Evolutionary conservation across 1,140 invertebrate species (phyloP).

Genomic region (Zophobas atratus): DNA sequence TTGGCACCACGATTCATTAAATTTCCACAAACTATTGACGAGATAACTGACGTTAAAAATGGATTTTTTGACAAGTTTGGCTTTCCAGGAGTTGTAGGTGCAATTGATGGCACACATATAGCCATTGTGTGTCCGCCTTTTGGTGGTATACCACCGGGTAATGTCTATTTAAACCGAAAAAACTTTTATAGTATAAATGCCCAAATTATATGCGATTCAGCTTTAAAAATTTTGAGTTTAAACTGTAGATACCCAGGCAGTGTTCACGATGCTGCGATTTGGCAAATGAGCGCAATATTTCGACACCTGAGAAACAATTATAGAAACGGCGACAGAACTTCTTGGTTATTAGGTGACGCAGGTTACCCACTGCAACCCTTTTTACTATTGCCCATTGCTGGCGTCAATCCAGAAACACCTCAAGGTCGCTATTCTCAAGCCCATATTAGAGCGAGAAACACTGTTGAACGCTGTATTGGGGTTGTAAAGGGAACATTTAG

Average conservation of each 20-base stretch:
- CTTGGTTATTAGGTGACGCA: conserved; percentile 53
- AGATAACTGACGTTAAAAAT: neutral
- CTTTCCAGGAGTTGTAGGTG: conserved; percentile 30
- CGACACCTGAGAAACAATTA: neutral
- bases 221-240: conserved; percentile 51
- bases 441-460: conserved; percentile 33
- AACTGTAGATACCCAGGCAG: conserved; percentile 28
- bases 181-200: conserved; percentile 58
- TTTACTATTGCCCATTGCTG: conserved; percentile 46
- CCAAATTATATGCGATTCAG: conserved; percentile 46
- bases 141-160: neutral
- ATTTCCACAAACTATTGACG: neutral
- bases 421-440: conserved; percentile 40
- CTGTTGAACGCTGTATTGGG: conserved; percentile 50
- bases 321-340: conserved; percentile 6
- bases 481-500: conserved; percentile 52
- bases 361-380: conserved; percentile 52
- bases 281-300: conserved; percentile 10
- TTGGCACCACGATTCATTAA: conserved; percentile 12
- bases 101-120: conserved; percentile 7
- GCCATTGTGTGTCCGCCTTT: neutral
- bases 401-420: conserved; percentile 15
- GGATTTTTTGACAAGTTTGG: conserved; percentile 37
- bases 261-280: conserved; percentile 28
- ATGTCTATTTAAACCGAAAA: conserved; percentile 56